Evolutionary conservation across 2,113 vertebrate species (phyloP).

Genomic region (Antechinus flavipes): DNA sequence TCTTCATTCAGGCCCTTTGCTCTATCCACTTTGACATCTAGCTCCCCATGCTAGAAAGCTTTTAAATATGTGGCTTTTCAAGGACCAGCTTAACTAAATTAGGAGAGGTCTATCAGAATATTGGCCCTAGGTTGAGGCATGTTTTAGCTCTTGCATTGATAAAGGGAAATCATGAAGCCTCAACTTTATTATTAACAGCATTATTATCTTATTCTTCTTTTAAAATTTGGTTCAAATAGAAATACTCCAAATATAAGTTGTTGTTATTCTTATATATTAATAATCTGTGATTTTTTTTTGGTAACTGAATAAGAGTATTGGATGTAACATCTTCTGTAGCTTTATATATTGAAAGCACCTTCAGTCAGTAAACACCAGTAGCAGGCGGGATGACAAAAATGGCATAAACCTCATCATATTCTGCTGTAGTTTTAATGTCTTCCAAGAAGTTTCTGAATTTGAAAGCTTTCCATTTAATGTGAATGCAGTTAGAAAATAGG

Average conservation of each 20-base stretch:
- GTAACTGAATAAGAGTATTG: too few relatives aligned
- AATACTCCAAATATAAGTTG: neutral
- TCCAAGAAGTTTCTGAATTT: too few relatives aligned
- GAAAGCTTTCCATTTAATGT: neutral
- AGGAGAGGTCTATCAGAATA: neutral
- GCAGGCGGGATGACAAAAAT: too few relatives aligned
- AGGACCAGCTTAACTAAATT: neutral
- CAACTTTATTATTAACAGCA: neutral
- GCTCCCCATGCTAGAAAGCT: neutral
- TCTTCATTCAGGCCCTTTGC: too few relatives aligned
- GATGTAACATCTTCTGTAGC: too few relatives aligned
- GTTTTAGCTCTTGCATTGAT: neutral
- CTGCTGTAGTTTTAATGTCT: too few relatives aligned
- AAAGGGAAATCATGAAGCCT: neutral
- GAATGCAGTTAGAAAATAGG: neutral
- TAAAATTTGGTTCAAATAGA: neutral
- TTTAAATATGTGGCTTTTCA: neutral
- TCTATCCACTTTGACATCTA: too few relatives aligned
- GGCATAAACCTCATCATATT: too few relatives aligned
- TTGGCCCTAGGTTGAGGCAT: too few relatives aligned
- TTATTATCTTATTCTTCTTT: neutral
- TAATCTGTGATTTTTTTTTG: too few relatives aligned
- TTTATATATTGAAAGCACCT: too few relatives aligned
- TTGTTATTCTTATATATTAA: neutral
- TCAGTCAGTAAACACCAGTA: too few relatives aligned